Evolutionary conservation across 2,888 invertebrate species (phyloP), one percentile per base, ranked within the genome.

Genomic region (Conistra vaccinii): DNA sequence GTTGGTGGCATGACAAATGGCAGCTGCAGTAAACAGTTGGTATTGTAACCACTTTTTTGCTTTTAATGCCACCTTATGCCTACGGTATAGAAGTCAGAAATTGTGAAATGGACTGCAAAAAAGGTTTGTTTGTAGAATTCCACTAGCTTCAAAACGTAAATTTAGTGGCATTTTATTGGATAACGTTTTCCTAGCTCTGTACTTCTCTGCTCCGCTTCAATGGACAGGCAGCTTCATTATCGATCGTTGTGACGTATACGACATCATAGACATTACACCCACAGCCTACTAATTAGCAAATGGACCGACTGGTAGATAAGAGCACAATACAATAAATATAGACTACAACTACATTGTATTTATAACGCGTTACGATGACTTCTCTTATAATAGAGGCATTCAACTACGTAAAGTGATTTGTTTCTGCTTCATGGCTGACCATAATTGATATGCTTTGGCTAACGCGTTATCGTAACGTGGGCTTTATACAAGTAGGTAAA

Each of bases 211-310:
- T 57, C 6, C n/a, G 23, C 4, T 65, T 10, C 12, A 65, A 35
- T 17, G 20, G 17, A 29, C 20, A 55, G 17, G 14, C 45, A 35
- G 20, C 26, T 12, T 48, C 12, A 39, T 23, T 35, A 48, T n/a
- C 26, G 17, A 29, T 32, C 17, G 17, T 60, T 32, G 20, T 23
- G 17, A 14, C 29, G 35, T 29, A 32, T 17, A 23, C 26, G 20
- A 45, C 20, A 39, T 48, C 53, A 62, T 35, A 23, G 23, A 51
- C 29, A 51, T 58, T 45, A 73, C 55, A 26, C 32, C 62, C 62
- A 81, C 55, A 23, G 29, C 42, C n/a, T 45, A 58, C 60, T n/a
- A 53, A 62, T 73, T 81, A 62, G 62, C 10, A 58, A 75, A 81
- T 65, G 20, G 12, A 60, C 51, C 39, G 20, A 53, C 63, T 81